Evolutionary conservation across 2,113 vertebrate genomes (phyloP).

Genomic region (Ceyx margarethae): DNA sequence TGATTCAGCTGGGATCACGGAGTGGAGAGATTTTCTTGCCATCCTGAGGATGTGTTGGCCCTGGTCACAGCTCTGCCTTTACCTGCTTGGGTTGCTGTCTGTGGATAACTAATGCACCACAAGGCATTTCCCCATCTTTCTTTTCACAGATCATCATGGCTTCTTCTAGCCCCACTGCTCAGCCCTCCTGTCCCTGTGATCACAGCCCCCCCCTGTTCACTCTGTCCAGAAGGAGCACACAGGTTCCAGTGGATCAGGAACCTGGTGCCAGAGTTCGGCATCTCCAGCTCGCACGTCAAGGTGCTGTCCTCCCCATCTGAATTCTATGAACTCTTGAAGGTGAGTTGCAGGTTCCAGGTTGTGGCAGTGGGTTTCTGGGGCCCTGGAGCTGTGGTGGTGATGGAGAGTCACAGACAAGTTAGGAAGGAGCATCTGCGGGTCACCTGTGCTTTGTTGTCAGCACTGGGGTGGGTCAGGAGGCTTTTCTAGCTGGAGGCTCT

Average conservation of each 20-base stretch:
- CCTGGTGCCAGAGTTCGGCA: constrained; percentile 88
- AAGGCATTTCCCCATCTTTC: neutral
- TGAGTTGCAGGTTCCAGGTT: constrained; percentile 33
- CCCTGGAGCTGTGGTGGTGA: neutral
- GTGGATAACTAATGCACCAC: neutral
- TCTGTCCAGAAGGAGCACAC: constrained; percentile 77
- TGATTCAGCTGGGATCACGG: neutral
- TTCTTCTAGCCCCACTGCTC: constrained; percentile 89
- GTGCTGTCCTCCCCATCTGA: constrained; percentile 87
- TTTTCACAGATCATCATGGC: constrained; percentile 84
- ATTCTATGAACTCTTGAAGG: constrained; percentile 95
- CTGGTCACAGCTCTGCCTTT: neutral
- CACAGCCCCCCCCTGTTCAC: constrained; percentile 71
- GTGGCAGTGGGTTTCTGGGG: neutral
- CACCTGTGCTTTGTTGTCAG: neutral
- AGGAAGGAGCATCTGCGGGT: neutral
- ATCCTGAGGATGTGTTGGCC: neutral
- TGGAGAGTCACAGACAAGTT: neutral
- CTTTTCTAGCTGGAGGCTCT: neutral
- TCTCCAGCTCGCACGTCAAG: constrained; percentile 83
- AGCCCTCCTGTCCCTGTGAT: constrained; percentile 75
- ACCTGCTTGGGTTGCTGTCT: neutral
- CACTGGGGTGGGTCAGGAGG: neutral
- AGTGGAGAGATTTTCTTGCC: neutral
- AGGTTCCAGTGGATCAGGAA: constrained; percentile 92